These are phyloP conservation scores for Muscicapa comitata DNA, from an alignment of 2,797 vertebrate genomes.

Conservation along the genomic window DNA sequence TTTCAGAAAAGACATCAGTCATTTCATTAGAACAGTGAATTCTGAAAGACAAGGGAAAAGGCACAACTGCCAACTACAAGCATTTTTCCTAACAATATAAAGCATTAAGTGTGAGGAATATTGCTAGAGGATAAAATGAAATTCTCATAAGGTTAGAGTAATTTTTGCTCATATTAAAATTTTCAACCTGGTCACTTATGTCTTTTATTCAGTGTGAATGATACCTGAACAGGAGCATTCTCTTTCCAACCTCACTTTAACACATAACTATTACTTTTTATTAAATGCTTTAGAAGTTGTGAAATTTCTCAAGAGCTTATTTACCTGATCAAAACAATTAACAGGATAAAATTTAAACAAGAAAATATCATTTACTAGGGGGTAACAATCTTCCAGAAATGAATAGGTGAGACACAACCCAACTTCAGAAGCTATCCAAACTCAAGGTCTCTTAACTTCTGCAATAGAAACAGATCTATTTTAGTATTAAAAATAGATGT, in stretches of 20 bases:
- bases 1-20: neutral
- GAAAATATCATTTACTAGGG: neutral
- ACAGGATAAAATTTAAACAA: neutral
- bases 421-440: neutral
- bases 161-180: neutral
- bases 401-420: neutral
- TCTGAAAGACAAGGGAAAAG: neutral
- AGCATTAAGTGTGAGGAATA: neutral
- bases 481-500: neutral
- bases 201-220: neutral
- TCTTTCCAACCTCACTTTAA: neutral
- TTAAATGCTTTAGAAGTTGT: neutral
- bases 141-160: neutral
- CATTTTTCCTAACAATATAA: neutral
- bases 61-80: neutral
- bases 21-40: neutral
- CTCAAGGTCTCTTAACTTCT: neutral
- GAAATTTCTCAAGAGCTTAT: neutral
- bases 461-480: neutral
- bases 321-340: neutral
- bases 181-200: neutral
- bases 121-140: neutral
- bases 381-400: neutral
- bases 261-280: neutral
- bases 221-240: neutral